phyloP scores from a whole-genome alignment of 2,113 vertebrate genomes.

The Sturnira hondurensis region DNA sequence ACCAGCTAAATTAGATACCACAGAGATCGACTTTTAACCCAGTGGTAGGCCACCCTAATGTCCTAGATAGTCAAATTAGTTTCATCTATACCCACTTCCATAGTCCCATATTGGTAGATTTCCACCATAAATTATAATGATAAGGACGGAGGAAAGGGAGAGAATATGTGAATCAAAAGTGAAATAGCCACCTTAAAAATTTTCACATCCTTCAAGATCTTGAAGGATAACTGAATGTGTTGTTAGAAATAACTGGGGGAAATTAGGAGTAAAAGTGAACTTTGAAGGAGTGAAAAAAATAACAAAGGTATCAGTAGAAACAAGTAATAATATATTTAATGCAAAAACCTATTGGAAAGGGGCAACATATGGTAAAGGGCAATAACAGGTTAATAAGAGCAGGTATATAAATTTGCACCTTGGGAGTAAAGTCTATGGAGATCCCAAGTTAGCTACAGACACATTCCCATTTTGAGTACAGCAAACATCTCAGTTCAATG shows the following conservation, averaged over 20 bases:
- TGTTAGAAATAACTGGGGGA: background rate
- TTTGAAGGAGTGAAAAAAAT: background rate
- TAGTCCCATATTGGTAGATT: background rate
- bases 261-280: background rate
- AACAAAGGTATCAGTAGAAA: background rate
- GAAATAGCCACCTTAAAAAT: background rate
- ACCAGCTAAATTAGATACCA: background rate
- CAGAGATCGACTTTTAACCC: background rate
- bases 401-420: background rate
- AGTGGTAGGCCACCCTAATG: background rate
- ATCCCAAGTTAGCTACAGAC: background rate
- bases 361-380: background rate
- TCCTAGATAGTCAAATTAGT: background rate
- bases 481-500: background rate
- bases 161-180: background rate
- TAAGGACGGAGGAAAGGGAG: background rate
- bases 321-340: background rate
- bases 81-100: background rate
- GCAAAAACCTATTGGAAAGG: background rate
- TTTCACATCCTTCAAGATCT: background rate
- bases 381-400: slow-evolving; percentile 9
- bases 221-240: background rate
- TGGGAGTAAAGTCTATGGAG: background rate
- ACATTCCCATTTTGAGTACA: background rate
- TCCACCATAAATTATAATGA: background rate